Evolutionary conservation across 2,888 invertebrate species (phyloP).

Genomic region (Cremastinae sp.): DNA sequence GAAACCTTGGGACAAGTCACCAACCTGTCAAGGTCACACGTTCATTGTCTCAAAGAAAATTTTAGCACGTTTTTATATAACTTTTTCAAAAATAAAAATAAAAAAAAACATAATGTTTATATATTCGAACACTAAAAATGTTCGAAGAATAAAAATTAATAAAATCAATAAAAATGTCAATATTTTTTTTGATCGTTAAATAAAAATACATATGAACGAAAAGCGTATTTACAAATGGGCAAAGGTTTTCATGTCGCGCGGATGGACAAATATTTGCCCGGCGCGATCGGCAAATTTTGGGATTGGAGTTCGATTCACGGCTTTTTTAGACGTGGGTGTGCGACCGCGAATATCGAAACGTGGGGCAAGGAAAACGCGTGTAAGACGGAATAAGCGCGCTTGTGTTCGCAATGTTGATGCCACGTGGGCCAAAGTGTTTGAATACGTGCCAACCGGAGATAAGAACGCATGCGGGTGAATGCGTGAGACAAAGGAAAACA

Average conservation of each 20-base stretch:
- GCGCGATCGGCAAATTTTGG: neutral
- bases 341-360: slow-evolving; percentile 11
- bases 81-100: neutral
- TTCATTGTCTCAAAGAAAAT: slow-evolving; percentile 7
- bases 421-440: slow-evolving; percentile 45
- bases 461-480: slow-evolving; percentile 16
- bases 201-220: too few species aligned
- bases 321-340: slow-evolving; percentile 22
- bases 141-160: too few species aligned
- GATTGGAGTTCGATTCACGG: slow-evolving; percentile 29
- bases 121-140: too few species aligned
- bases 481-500: slow-evolving; percentile 53
- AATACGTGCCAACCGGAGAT: slow-evolving; percentile 50
- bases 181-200: too few species aligned
- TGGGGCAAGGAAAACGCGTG: slow-evolving; percentile 7
- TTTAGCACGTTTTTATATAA: neutral
- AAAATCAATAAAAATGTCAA: too few species aligned
- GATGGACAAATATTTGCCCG: slow-evolving; percentile 5
- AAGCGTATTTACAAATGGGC: neutral
- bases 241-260: neutral
- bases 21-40: slow-evolving; percentile 25
- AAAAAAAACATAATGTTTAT: too few species aligned
- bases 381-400: slow-evolving; percentile 8
- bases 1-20: slow-evolving; percentile 20
- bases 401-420: slow-evolving; percentile 20